Conservation (phyloP, 2,888 invertebrate genomes). For the Dendrolimus pini region DNA sequence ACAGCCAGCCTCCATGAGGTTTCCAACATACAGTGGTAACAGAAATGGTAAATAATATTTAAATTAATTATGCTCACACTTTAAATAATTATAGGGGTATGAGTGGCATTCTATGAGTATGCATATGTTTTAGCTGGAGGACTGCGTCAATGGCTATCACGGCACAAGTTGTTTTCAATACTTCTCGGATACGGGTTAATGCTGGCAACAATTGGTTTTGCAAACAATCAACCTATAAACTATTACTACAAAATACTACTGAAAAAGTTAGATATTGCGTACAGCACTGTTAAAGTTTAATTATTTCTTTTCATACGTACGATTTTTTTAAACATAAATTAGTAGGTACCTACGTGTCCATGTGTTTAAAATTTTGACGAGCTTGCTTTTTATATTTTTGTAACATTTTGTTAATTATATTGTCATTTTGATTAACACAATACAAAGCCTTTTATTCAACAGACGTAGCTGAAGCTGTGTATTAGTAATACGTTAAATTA, state of each 20-base stretch:
- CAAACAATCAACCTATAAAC: conserved; percentile 79
- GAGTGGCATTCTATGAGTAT: too few species aligned
- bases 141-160: conserved; percentile 74
- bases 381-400: background rate
- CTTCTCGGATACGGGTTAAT: conserved; percentile 79
- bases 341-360: conserved; percentile 7
- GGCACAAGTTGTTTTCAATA: conserved; percentile 78
- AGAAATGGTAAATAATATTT: conserved; percentile 40
- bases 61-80: too few species aligned
- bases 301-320: conserved; percentile 1
- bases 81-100: too few species aligned
- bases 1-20: conserved; percentile 57
- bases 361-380: conserved; percentile 1
- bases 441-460: conserved; percentile 1
- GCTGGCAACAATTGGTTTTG: conserved; percentile 79
- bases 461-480: too few species aligned
- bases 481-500: background rate
- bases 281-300: conserved; percentile 49
- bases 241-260: conserved; percentile 77
- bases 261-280: conserved; percentile 59
- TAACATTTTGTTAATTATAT: conserved; percentile 3
- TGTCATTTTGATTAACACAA: conserved; percentile 8
- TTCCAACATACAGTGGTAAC: conserved; percentile 41
- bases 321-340: conserved; percentile 12
- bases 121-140: conserved; percentile 45